Conservation (phyloP, 2,797 vertebrate species). For the Prionace glauca region DNA sequence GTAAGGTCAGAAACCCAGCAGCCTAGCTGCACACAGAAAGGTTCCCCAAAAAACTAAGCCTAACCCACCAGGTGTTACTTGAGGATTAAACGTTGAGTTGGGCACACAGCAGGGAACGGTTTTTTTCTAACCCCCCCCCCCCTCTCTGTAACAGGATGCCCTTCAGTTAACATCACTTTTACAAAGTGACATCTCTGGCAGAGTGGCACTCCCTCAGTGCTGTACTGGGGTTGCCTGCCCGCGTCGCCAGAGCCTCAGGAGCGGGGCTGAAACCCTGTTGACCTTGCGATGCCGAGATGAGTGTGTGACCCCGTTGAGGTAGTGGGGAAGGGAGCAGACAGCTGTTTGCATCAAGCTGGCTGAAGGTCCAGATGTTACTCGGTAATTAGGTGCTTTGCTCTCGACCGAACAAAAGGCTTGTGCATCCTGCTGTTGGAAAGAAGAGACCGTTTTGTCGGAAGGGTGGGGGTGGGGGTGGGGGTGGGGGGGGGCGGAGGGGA, state of each 20-base stretch:
- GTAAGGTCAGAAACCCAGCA: background rate
- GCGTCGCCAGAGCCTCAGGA: background rate
- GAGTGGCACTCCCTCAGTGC: background rate
- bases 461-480: background rate
- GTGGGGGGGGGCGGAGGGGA: no score
- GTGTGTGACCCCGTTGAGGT: background rate
- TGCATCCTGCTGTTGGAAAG: background rate
- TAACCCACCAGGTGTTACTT: no score
- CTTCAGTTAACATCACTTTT: background rate
- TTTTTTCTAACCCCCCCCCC: background rate
- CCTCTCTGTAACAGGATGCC: background rate
- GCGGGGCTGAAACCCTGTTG: background rate
- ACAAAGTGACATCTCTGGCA: background rate
- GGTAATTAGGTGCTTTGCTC: background rate
- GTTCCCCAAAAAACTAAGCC: background rate
- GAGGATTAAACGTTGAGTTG: background rate
- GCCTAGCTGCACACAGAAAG: background rate
- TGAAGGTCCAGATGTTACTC: background rate
- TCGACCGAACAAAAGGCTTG: background rate
- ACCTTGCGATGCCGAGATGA: background rate
- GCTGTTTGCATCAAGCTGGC: background rate
- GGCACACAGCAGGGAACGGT: background rate
- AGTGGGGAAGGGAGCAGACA: background rate
- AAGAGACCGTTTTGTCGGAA: background rate
- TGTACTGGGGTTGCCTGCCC: background rate